phyloP scores from a whole-genome alignment of 1,140 invertebrate genomes.

The Anadara kagoshimensis region DNA sequence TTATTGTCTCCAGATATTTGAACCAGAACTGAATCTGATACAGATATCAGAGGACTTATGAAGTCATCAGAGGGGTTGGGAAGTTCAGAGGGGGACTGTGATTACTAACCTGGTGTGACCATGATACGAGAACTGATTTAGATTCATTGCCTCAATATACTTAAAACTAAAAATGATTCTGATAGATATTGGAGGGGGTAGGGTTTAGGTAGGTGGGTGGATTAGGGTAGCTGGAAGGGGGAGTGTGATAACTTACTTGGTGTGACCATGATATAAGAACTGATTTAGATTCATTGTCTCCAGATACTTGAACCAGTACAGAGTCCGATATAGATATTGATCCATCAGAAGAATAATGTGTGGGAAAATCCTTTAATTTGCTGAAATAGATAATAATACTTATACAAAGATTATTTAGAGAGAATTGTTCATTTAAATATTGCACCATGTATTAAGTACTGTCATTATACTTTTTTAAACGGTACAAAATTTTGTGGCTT shows the following conservation, averaged over 20 bases:
- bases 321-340: conserved; percentile 88
- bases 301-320: conserved; percentile 91
- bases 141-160: not conserved
- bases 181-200: not conserved
- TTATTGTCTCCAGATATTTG: conserved; percentile 86
- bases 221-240: not conserved
- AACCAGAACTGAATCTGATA: conserved; percentile 88
- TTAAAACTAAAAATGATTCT: not conserved
- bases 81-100: not conserved
- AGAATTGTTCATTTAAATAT: not conserved
- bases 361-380: conserved; percentile 82
- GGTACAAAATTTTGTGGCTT: not conserved
- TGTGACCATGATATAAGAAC: conserved; percentile 97
- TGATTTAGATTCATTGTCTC: conserved; percentile 84
- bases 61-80: not conserved
- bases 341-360: conserved; percentile 84
- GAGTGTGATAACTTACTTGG: conserved; percentile 77
- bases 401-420: not conserved
- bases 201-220: not conserved
- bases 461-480: not conserved
- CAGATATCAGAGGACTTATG: conserved; percentile 80
- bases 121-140: not conserved
- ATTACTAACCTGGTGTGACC: not conserved
- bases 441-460: too few relatives aligned
- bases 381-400: conserved; percentile 52